Evolutionary conservation across 2,113 vertebrate genomes (phyloP), one percentile per base, ranked within the genome.

Genomic region (Pygoscelis antarcticus): DNA sequence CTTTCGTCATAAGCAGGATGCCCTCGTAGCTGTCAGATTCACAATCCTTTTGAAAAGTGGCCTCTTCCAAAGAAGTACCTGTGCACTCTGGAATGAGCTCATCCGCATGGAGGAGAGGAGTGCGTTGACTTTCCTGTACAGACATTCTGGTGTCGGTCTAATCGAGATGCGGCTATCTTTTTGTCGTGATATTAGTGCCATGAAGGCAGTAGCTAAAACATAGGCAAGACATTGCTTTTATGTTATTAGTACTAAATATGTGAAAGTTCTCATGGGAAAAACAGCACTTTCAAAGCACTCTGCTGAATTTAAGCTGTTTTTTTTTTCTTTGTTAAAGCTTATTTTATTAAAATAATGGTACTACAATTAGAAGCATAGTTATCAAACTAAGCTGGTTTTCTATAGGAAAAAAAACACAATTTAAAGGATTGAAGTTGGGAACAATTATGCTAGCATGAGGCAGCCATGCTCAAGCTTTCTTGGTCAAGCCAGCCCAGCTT

Each of bases 311-410:
- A 64, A 87, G 40, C 17, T 40, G 34, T 15, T 60, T 40, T 42
- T 42, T 78, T 26, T 66, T 40, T 6, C 26, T 40, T 29, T 64
- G 36, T 36, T 46, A 46, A 91, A 79, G 10, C 27, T 72, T 69
- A 44, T 52, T 84, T 76, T 92, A 62, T 93, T 91, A 79, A 96
- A 94, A 88, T 89, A 40, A 90, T 81, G 38, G 47, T 74, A 11
- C 65, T 58, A 60, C 40, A 75, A 57, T 80, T 87, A 88, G 23
- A 88, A 93, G 22, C 21, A 13, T 46, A 72, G 42, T 84, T 92
- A 76, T 9, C 5, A 70, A 89, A 82, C 5, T 85, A 52, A 66
- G 18, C 13, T 51, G 36, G 1, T 19, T 40, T 83, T 75, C 47
- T 60, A 10, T 60, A 47, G 46, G 52, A 72, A 89, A 76, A 89